phyloP scores from a whole-genome alignment of 2,113 vertebrate species.

The Brachyistius frenatus region DNA sequence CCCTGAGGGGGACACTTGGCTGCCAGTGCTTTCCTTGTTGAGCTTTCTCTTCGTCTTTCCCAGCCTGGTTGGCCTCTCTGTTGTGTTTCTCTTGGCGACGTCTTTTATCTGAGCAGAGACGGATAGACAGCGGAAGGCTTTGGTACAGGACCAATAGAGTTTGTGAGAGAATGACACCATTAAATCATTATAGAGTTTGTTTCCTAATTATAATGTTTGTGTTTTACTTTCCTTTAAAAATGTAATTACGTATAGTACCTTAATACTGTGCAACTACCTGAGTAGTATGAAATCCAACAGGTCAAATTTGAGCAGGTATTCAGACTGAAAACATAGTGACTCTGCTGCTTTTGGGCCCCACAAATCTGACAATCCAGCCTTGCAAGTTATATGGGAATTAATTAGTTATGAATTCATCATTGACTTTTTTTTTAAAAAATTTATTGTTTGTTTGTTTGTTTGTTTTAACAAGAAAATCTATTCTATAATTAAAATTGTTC shows the following conservation, averaged over 20 bases:
- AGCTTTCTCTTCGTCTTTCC: slow-evolving; percentile 1
- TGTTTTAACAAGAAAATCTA: too few species aligned
- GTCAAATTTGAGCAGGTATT: neutral
- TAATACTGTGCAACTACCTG: neutral
- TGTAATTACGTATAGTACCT: neutral
- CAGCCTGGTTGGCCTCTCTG: slow-evolving; percentile 12
- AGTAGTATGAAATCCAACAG: neutral
- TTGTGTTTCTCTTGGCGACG: slow-evolving; percentile 14
- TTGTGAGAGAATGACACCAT: neutral
- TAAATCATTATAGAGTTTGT: neutral
- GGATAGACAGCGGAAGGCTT: neutral
- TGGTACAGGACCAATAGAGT: neutral
- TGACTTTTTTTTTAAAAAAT: too few species aligned
- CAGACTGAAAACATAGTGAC: neutral
- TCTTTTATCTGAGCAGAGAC: slow-evolving; percentile 22
- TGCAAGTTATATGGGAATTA: too few species aligned
- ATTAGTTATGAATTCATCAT: too few species aligned
- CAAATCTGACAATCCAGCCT: too few species aligned
- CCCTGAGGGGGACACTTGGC: slow-evolving; percentile 46
- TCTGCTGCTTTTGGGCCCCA: too few species aligned
- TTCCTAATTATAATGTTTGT: neutral
- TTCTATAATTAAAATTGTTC: too few species aligned
- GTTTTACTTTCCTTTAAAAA: neutral
- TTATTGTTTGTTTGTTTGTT: too few species aligned
- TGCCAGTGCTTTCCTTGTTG: neutral